Conservation (phyloP, 2,888 invertebrate species). For the Rosalia funebris region DNA sequence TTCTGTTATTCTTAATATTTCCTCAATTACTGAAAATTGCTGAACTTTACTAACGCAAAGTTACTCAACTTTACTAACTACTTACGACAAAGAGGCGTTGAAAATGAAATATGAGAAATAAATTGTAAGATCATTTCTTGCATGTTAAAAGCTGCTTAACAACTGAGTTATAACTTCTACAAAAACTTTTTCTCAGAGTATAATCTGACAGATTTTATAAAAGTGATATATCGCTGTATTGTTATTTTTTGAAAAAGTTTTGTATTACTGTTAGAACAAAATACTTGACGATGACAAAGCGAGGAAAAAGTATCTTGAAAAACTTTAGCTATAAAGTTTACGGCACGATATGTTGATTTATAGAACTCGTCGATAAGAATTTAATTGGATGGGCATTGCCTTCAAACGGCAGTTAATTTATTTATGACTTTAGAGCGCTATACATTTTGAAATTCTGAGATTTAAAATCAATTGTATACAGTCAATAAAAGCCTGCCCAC, state of each 20-base stretch:
- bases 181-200: background rate
- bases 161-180: background rate
- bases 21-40: too few species aligned
- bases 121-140: background rate
- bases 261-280: background rate
- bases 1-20: too few species aligned
- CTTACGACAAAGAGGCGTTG: too few species aligned
- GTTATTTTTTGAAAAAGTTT: constrained; percentile 10
- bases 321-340: constrained; percentile 1
- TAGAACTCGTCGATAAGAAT: constrained; percentile 2
- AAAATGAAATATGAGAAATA: background rate
- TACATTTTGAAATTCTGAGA: too few species aligned
- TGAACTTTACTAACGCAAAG: too few species aligned
- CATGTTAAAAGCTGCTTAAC: background rate
- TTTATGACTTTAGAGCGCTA: too few species aligned
- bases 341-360: constrained; percentile 7
- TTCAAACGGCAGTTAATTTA: too few species aligned
- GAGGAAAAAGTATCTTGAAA: constrained; percentile 2
- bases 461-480: too few species aligned
- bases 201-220: constrained; percentile 21
- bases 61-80: too few species aligned
- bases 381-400: constrained; percentile 1
- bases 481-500: too few species aligned
- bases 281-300: constrained; percentile 6
- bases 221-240: constrained; percentile 23